Conservation (phyloP, 2,888 invertebrate genomes). For the Drosophila putrida region DNA sequence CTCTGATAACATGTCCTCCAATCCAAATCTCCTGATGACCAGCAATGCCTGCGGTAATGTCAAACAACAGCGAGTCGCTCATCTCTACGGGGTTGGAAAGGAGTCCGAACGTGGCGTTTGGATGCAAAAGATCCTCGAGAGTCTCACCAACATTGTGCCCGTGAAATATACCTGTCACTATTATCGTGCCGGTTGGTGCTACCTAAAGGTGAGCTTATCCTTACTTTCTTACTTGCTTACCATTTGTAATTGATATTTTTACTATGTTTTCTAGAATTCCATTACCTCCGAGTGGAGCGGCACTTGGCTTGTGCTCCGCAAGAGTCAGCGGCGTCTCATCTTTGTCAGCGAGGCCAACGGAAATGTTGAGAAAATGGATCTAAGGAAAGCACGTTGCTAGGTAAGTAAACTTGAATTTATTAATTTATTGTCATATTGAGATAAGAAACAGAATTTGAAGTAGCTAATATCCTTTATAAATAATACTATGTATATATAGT, state of each 20-base stretch:
- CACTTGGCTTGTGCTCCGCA: conserved; percentile 92
- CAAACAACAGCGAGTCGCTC: conserved; percentile 82
- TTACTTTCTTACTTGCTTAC: background rate
- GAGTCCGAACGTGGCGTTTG: conserved; percentile 87
- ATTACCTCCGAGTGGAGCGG: conserved; percentile 88
- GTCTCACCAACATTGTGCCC: conserved; percentile 89
- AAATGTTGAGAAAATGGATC: conserved; percentile 89
- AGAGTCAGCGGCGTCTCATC: conserved; percentile 87
- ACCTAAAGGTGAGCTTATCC: conserved; percentile 87
- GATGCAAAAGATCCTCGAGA: conserved; percentile 93
- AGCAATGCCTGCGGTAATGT: conserved; percentile 82
- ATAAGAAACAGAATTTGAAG: too few species aligned
- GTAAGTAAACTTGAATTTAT: conserved; percentile 85
- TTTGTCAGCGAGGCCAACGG: conserved; percentile 84
- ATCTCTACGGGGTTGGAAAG: conserved; percentile 85
- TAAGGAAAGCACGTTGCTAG: conserved; percentile 92
- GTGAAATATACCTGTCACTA: conserved; percentile 90
- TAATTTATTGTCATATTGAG: too few species aligned
- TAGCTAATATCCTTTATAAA: too few species aligned
- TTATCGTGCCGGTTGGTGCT: conserved; percentile 93
- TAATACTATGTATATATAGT: too few species aligned
- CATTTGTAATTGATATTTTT: background rate
- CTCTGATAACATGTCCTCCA: conserved; percentile 71
- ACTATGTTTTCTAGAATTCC: conserved; percentile 68
- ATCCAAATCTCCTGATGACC: conserved; percentile 84